Conservation (phyloP, 2,797 vertebrate species). For the Pseudochirops cupreus region DNA sequence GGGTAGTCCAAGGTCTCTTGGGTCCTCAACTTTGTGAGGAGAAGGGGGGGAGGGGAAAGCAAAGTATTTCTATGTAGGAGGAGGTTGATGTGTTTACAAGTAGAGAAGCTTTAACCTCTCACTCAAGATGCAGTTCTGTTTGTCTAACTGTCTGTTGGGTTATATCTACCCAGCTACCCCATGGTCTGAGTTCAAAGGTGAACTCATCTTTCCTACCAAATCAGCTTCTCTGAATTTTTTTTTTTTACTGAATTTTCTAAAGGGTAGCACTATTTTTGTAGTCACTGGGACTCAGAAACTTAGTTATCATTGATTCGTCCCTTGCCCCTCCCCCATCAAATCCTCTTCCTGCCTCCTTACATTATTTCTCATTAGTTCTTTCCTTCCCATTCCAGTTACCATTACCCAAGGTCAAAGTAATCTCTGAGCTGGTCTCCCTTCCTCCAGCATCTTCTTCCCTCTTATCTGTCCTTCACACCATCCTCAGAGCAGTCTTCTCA, state of each 20-base stretch:
- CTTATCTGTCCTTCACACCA: constrained; percentile 34
- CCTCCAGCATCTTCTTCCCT: constrained; percentile 1
- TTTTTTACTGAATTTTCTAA: not conserved
- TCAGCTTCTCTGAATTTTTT: not conserved
- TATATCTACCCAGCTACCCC: not conserved
- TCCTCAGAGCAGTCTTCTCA: constrained; percentile 28
- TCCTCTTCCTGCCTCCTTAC: constrained; percentile 20
- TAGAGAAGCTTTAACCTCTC: not conserved
- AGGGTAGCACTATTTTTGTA: not conserved
- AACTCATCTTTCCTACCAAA: not conserved
- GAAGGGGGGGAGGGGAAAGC: not conserved
- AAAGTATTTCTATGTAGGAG: not conserved
- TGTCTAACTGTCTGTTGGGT: not conserved
- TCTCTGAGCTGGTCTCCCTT: constrained; percentile 2
- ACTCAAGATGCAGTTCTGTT: not conserved
- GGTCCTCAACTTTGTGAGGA: not conserved
- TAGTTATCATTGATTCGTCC: not conserved
- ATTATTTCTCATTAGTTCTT: constrained; percentile 17
- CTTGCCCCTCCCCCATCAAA: constrained; percentile 51
- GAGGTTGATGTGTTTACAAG: not conserved
- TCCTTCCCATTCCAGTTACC: not conserved
- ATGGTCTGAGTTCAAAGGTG: not conserved
- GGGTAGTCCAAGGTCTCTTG: not conserved
- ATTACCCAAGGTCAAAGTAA: not conserved
- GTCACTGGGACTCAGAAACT: not conserved